phyloP scores from a whole-genome alignment of 2,113 vertebrate species.

The Bolborhynchus lineola region DNA sequence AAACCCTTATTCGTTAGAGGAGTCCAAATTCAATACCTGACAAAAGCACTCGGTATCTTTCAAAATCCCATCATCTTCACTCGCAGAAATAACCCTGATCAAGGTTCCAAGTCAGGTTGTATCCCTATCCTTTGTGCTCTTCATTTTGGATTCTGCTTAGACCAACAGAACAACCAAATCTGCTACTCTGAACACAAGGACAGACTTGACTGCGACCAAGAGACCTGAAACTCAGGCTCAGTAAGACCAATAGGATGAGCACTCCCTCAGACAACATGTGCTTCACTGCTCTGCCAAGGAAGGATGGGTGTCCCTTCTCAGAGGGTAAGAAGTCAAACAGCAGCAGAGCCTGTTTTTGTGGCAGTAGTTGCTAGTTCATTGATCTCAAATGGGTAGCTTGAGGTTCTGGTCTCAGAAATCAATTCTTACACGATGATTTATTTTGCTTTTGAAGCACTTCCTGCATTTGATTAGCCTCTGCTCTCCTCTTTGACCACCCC shows the following conservation, averaged over 20 bases:
- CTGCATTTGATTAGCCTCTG: background rate
- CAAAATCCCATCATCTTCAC: background rate
- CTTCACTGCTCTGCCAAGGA: background rate
- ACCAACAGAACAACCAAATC: background rate
- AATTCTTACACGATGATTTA: background rate
- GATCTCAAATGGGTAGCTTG: background rate
- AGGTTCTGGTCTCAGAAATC: background rate
- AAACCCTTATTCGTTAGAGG: background rate
- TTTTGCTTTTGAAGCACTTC: background rate
- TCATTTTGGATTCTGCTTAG: background rate
- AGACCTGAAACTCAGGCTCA: background rate
- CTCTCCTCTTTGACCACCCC: background rate
- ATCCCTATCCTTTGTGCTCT: background rate
- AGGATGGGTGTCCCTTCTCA: background rate
- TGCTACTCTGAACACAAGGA: background rate
- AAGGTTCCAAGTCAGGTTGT: background rate
- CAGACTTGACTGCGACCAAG: background rate
- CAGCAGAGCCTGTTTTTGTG: background rate
- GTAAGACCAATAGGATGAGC: background rate
- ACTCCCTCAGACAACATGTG: rapidly evolving
- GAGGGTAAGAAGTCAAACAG: background rate
- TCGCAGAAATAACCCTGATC: background rate
- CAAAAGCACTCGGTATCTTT: background rate
- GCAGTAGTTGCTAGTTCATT: background rate
- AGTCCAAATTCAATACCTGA: background rate